Evolutionary conservation across 1,140 invertebrate species (phyloP).

Genomic region (Papilio helenus): DNA sequence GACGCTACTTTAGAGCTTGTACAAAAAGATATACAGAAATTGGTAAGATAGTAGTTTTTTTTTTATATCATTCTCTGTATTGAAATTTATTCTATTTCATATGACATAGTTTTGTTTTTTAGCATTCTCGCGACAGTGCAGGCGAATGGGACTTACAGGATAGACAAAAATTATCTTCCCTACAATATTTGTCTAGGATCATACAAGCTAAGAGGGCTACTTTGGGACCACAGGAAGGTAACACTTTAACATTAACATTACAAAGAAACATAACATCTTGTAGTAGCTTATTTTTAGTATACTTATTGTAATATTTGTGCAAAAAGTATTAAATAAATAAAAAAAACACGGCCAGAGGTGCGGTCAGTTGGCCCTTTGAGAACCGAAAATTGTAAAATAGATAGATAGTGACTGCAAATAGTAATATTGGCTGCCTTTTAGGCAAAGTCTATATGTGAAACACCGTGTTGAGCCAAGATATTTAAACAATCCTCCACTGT

Average conservation of each 20-base stretch:
- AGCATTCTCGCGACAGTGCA: slow-evolving; percentile 92
- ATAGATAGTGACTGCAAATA: too few species aligned
- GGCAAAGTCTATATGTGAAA: too few species aligned
- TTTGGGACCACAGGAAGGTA: slow-evolving; percentile 76
- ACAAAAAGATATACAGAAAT: slow-evolving; percentile 90
- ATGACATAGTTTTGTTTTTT: slow-evolving; percentile 42
- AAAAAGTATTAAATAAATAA: too few species aligned
- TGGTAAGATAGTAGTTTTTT: slow-evolving; percentile 82
- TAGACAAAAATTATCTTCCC: slow-evolving; percentile 94
- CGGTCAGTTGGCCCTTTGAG: too few species aligned
- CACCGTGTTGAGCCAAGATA: too few species aligned
- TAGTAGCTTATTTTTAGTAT: too few species aligned
- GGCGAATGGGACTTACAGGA: slow-evolving; percentile 92
- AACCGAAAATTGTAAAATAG: too few species aligned
- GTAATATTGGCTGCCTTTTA: too few species aligned
- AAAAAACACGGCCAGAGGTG: too few species aligned
- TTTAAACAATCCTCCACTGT: too few species aligned
- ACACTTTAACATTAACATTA: slow-evolving; percentile 35
- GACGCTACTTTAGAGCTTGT: slow-evolving; percentile 91
- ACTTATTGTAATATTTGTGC: too few species aligned
- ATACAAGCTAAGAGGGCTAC: slow-evolving; percentile 74
- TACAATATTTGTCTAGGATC: slow-evolving; percentile 91
- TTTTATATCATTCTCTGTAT: slow-evolving; percentile 32
- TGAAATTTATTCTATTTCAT: background rate
- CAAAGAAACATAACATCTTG: too few species aligned